Base-by-base conservation (phyloP, 1,140 invertebrate genomes). In the Hylaeus volcanicus region DNA sequence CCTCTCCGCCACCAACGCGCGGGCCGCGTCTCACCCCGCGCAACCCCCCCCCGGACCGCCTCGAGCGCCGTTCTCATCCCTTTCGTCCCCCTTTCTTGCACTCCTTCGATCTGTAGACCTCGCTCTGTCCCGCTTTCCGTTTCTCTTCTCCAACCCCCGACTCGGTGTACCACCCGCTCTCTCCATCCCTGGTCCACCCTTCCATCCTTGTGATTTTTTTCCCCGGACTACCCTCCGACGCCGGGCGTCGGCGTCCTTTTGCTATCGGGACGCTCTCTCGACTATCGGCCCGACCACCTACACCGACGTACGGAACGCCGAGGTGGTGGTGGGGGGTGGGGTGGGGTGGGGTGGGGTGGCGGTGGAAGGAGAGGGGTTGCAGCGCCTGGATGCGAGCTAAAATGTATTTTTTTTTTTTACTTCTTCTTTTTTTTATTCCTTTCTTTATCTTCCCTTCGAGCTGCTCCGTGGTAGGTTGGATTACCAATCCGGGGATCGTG, bases 241-340 rank as follows among this genome's bases (percentile, higher is more conserved):
- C 80, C 83, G 68, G 75, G 84, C 86, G 86, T 87, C 83, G 87
- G 85, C 83, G 87, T 90, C 84, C 83, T 90, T 90, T 90, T 89
- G 87, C 88, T 88, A 89, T 89, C 88, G 88, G 87, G 75, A 86
- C 83, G 84, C 79, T 88, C 86, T 88, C 88, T 88, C 86, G 86
- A 84, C 88, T 86, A 89, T 88, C 86, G 83, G 79, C 81, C 80
- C 86, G 72, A 84, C 86, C 86, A 87, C 82, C 81, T 86, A 87
- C 86, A 75, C 81, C 51, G 68, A 74, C 70, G 61, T 51, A 68
- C 58, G 79, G 76, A 74, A 74, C 55, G 68, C 61, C 63, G 72
- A 37, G 76, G 39, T 8, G 48, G 68, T 51, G 9, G n/a, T n/a
- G 48, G 26, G 26, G 26, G 26, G 26, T 26, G 26, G 26, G 26